Percentiles rank a stretch among this genome's conserved stretches.
Evolutionary conservation across 2,888 invertebrate genomes (phyloP).

Genomic region (Ametastegia equiseti): DNA sequence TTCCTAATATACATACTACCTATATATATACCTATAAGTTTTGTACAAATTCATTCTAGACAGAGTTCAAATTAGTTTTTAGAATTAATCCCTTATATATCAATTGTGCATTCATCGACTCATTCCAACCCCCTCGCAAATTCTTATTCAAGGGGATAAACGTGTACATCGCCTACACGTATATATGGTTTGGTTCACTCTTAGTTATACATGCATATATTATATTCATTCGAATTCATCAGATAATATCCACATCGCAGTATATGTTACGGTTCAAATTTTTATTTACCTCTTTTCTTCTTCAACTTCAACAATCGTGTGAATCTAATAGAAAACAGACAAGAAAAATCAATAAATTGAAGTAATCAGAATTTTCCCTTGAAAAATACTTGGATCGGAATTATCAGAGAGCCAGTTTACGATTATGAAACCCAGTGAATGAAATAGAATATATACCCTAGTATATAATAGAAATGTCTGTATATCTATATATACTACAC

Average conservation of each 20-base stretch:
- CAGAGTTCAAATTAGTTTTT: constrained; percentile 56
- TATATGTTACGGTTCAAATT: too few relatives aligned
- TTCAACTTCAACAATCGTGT: too few relatives aligned
- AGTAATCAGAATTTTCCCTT: background rate
- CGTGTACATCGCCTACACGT: background rate
- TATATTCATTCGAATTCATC: too few relatives aligned
- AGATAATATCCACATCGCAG: too few relatives aligned
- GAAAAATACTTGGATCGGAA: background rate
- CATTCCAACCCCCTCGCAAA: background rate
- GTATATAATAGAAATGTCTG: too few relatives aligned
- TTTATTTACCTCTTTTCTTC: too few relatives aligned
- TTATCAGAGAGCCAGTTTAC: background rate
- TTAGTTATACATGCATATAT: too few relatives aligned
- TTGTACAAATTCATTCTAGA: constrained; percentile 50
- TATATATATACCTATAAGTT: constrained; percentile 26
- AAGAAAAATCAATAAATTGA: background rate
- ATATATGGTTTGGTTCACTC: background rate
- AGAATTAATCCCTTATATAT: constrained; percentile 31
- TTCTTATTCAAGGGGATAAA: background rate
- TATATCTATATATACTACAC: too few relatives aligned
- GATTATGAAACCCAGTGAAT: constrained; percentile 4
- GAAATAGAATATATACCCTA: background rate
- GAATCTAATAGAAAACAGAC: too few relatives aligned
- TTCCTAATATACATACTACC: background rate
- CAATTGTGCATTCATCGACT: background rate